Conservation (phyloP, 2,797 vertebrate species). For the Helostoma temminkii region DNA sequence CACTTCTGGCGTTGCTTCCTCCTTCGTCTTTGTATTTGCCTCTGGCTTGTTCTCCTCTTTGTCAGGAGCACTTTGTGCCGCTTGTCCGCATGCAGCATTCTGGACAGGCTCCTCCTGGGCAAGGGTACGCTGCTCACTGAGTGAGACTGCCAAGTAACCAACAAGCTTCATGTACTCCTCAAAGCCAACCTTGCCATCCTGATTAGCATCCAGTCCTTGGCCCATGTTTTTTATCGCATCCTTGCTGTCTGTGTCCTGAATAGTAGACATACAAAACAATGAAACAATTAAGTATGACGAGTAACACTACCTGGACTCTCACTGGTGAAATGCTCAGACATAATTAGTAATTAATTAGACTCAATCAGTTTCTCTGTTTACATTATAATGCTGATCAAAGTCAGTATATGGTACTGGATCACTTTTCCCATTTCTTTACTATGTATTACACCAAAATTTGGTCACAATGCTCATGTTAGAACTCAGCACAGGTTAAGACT, state of each 20-base stretch:
- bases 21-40: constrained; percentile 33
- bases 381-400: constrained; percentile 39
- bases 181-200: constrained; percentile 84
- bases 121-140: constrained; percentile 71
- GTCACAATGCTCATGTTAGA: constrained; percentile 12
- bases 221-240: constrained; percentile 80
- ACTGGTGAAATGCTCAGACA: constrained; percentile 39
- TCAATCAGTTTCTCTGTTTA: constrained; percentile 40
- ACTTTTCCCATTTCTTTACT: constrained; percentile 35
- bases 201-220: constrained; percentile 75
- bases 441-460: constrained; percentile 24
- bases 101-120: constrained; percentile 51
- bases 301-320: constrained; percentile 44
- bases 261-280: constrained; percentile 41
- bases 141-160: constrained; percentile 78
- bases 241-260: constrained; percentile 80
- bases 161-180: constrained; percentile 86
- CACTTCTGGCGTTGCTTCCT: constrained; percentile 37
- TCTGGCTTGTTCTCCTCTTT: constrained; percentile 52
- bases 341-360: constrained; percentile 39
- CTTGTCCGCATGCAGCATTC: constrained; percentile 59
- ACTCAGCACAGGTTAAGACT: constrained; percentile 12
- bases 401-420: constrained; percentile 56
- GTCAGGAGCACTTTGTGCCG: constrained; percentile 29
- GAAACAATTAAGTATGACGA: constrained; percentile 32